Evolutionary conservation across 2,888 invertebrate genomes (phyloP).

Genomic region (Emmelina monodactyla): DNA sequence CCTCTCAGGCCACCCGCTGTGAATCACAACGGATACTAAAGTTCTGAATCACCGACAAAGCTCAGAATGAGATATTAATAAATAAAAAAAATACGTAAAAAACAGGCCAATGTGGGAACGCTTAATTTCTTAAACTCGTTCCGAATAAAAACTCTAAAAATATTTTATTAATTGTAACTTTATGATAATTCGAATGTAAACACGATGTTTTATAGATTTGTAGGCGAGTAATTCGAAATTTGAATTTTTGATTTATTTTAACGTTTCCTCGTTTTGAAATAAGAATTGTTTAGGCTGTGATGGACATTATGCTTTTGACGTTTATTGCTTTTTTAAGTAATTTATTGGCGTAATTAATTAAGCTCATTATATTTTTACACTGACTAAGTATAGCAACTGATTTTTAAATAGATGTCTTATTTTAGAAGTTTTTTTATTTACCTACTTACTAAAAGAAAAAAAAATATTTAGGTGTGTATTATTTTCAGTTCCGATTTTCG

Average conservation of each 20-base stretch:
- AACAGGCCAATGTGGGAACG: conserved; percentile 1
- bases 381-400: too few relatives aligned
- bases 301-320: too few relatives aligned
- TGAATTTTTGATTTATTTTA: not conserved
- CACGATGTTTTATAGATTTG: not conserved
- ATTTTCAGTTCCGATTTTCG: too few relatives aligned
- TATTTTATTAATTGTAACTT: not conserved
- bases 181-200: not conserved
- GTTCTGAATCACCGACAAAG: not conserved
- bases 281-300: too few relatives aligned
- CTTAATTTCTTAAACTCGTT: not conserved
- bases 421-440: too few relatives aligned
- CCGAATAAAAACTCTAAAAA: not conserved
- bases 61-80: conserved; percentile 1
- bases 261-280: not conserved
- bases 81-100: too few relatives aligned
- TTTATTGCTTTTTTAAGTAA: too few relatives aligned
- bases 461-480: too few relatives aligned
- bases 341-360: too few relatives aligned
- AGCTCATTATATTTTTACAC: too few relatives aligned
- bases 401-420: too few relatives aligned
- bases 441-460: too few relatives aligned
- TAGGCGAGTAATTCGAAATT: not conserved
- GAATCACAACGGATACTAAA: not conserved
- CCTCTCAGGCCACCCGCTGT: not conserved